These are phyloP conservation scores for Hydrocynus forskahlii DNA, from an alignment of 2,797 vertebrate genomes.

Conservation along the genomic window DNA sequence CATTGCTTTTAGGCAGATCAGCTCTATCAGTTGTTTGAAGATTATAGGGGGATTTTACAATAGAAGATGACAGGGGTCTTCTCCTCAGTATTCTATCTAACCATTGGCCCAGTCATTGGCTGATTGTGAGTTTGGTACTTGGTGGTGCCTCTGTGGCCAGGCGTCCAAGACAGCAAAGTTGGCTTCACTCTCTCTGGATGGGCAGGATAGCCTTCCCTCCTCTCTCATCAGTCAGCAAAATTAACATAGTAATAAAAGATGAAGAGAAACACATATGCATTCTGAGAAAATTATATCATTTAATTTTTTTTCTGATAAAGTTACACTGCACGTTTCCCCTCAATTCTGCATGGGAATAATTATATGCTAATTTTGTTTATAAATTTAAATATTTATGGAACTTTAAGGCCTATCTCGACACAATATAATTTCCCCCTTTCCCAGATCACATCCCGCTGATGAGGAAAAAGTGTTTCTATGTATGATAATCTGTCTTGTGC, in stretches of 20 bases:
- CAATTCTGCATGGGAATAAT: slow-evolving; percentile 34
- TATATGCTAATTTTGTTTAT: slow-evolving; percentile 38
- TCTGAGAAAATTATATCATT: slow-evolving; percentile 16
- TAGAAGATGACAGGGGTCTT: no score
- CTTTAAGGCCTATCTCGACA: not conserved
- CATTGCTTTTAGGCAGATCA: no score
- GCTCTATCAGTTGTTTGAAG: no score
- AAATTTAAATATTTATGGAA: not conserved
- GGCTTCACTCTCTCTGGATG: no score
- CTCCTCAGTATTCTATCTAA: no score
- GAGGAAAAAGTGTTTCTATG: not conserved
- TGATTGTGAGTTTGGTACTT: no score
- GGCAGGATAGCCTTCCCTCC: no score
- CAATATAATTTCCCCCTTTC: not conserved
- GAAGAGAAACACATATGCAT: not conserved
- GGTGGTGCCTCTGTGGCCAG: no score
- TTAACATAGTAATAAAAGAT: not conserved
- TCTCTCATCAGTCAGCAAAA: no score
- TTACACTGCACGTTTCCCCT: slow-evolving; percentile 63
- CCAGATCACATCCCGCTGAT: not conserved
- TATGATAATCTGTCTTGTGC: not conserved
- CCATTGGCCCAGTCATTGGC: no score
- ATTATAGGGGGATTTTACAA: no score
- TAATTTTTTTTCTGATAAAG: slow-evolving; percentile 53
- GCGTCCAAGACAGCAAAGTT: no score